These are phyloP conservation scores for Perognathus longimembris DNA, from an alignment of 2,113 vertebrate genomes.

Conservation along the genomic window DNA sequence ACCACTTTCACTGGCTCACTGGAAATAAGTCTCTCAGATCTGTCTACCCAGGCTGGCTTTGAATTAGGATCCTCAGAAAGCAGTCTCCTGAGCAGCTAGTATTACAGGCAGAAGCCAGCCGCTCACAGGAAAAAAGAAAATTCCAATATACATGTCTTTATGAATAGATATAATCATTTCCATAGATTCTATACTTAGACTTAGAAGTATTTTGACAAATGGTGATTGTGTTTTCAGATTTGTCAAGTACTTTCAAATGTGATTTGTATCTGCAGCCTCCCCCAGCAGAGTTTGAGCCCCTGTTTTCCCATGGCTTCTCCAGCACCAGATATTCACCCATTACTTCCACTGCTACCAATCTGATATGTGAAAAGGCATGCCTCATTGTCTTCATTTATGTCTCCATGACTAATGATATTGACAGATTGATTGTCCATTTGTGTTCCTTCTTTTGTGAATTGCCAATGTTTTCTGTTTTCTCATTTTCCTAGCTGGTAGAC, in stretches of 20 bases:
- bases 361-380: not conserved
- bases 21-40: too few relatives aligned
- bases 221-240: not conserved
- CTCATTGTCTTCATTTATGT: not conserved
- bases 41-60: too few relatives aligned
- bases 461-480: not conserved
- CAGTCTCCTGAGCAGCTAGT: too few relatives aligned
- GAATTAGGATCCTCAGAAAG: too few relatives aligned
- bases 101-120: too few relatives aligned
- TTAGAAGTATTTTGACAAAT: not conserved
- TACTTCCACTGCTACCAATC: not conserved
- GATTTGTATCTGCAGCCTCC: not conserved
- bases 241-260: not conserved
- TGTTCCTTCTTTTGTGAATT: conserved; percentile 28
- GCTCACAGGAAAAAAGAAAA: not conserved
- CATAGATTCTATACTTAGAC: not conserved
- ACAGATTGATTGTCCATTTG: not conserved
- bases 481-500: conserved; percentile 28
- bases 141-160: not conserved
- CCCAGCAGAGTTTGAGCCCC: not conserved
- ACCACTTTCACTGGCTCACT: too few relatives aligned
- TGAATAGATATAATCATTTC: conserved; percentile 19
- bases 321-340: not conserved
- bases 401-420: not conserved
- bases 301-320: not conserved